Conservation (phyloP, 2,113 vertebrate species). For the Syngnathus scovelli region DNA sequence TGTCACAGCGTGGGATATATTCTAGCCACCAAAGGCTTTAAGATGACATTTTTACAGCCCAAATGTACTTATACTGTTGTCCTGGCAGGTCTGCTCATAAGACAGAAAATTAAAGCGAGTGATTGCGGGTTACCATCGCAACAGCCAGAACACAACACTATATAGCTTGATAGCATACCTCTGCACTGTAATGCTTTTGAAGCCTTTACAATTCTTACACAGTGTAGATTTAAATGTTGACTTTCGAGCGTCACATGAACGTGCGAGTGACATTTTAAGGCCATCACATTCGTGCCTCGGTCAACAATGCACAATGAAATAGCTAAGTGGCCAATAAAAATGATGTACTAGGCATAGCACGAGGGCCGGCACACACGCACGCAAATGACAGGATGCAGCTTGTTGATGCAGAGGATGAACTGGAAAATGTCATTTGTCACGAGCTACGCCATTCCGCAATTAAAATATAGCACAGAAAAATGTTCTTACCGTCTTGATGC, state of each 20-base stretch:
- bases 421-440: not conserved
- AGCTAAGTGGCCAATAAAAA: not conserved
- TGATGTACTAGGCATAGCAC: not conserved
- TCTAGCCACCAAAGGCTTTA: too few relatives aligned
- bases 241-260: not conserved
- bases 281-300: not conserved
- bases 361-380: not conserved
- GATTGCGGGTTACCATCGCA: not conserved
- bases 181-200: not conserved
- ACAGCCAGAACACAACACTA: not conserved
- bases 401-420: not conserved
- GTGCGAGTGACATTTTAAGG: not conserved
- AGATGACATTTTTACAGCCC: too few relatives aligned
- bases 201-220: too few relatives aligned
- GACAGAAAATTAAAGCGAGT: not conserved
- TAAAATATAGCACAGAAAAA: not conserved
- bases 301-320: constrained; percentile 2
- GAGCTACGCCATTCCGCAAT: not conserved
- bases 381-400: constrained; percentile 1
- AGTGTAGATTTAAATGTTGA: not conserved
- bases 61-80: not conserved
- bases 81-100: not conserved
- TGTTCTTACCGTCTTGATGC: not conserved
- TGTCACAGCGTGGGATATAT: too few relatives aligned
- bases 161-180: not conserved